phyloP scores from a whole-genome alignment of 2,113 vertebrate species.

The Colinus virginianus region DNA sequence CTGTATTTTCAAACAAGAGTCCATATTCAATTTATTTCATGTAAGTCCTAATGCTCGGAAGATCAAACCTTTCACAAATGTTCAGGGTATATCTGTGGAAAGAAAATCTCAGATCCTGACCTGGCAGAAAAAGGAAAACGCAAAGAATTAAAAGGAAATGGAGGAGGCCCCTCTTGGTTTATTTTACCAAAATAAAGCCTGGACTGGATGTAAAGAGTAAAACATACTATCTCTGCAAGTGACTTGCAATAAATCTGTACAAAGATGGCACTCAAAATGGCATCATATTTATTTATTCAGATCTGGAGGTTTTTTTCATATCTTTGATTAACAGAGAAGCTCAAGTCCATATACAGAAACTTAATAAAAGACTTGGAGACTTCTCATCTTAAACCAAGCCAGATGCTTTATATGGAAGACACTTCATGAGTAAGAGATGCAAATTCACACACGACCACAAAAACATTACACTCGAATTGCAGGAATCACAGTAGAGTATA shows the following conservation, averaged over 20 bases:
- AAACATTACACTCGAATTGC: background rate
- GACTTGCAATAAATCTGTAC: background rate
- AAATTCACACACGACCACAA: background rate
- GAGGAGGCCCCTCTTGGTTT: fast-evolving
- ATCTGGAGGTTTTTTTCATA: background rate
- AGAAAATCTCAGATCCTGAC: background rate
- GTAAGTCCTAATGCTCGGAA: background rate
- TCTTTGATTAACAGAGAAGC: background rate
- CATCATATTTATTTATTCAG: background rate
- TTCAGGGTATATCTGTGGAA: too few relatives aligned
- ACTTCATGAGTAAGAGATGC: background rate
- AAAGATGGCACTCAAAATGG: background rate
- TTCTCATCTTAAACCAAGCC: background rate
- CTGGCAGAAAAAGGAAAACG: fast-evolving
- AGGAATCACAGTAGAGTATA: background rate
- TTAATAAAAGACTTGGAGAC: background rate
- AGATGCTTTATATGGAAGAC: background rate
- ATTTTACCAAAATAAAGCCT: background rate
- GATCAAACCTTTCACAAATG: background rate
- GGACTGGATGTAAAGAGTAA: background rate
- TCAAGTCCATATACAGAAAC: background rate
- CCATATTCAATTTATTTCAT: background rate
- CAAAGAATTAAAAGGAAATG: background rate
- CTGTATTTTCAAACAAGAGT: background rate
- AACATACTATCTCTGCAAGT: background rate